A percentile compares a stretch with the other conserved stretches of the same genome.
phyloP scores from a whole-genome alignment of 2,797 vertebrate species.

The Salarias fasciatus region DNA sequence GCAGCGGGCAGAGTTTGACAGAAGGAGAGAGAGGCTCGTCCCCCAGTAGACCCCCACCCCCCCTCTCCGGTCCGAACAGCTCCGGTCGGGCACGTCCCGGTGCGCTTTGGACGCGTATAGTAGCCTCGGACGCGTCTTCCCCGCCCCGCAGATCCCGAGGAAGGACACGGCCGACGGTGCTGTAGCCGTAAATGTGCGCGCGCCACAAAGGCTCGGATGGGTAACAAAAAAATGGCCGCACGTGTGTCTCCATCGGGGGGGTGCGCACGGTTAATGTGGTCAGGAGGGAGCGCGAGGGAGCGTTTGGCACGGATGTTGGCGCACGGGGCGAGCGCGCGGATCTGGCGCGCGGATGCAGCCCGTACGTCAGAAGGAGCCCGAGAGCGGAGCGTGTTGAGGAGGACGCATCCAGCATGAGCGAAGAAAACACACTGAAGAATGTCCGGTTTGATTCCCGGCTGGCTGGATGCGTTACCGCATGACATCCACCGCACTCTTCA shows the following conservation, averaged over 20 bases:
- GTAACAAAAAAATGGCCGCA: conserved; percentile 83
- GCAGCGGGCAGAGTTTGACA: conserved; percentile 66
- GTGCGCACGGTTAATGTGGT: conserved; percentile 31
- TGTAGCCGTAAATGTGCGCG: conserved; percentile 39
- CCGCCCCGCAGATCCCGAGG: conserved; percentile 13
- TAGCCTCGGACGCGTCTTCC: conserved; percentile 16
- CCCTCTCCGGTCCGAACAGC: conserved; percentile 24
- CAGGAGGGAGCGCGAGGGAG: conserved; percentile 27
- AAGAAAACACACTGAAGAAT: too few relatives aligned
- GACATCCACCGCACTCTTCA: too few relatives aligned
- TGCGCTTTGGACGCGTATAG: conserved; percentile 3
- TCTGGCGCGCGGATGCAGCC: conserved; percentile 28
- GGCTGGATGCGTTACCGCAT: too few relatives aligned
- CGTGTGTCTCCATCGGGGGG: conserved; percentile 62
- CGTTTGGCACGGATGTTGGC: conserved; percentile 30
- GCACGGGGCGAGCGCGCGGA: conserved; percentile 22
- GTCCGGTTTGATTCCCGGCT: too few relatives aligned
- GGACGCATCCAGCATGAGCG: too few relatives aligned
- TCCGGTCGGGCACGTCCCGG: conserved; percentile 10
- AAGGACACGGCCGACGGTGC: conserved; percentile 21
- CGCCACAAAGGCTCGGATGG: conserved; percentile 66
- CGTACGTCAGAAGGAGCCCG: conserved; percentile 40
- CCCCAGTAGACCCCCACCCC: conserved; percentile 18
- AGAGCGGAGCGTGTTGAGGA: too few relatives aligned
- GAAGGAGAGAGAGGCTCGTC: conserved; percentile 30